Conservation (phyloP, 2,888 invertebrate species). For the Catocala nupta region DNA sequence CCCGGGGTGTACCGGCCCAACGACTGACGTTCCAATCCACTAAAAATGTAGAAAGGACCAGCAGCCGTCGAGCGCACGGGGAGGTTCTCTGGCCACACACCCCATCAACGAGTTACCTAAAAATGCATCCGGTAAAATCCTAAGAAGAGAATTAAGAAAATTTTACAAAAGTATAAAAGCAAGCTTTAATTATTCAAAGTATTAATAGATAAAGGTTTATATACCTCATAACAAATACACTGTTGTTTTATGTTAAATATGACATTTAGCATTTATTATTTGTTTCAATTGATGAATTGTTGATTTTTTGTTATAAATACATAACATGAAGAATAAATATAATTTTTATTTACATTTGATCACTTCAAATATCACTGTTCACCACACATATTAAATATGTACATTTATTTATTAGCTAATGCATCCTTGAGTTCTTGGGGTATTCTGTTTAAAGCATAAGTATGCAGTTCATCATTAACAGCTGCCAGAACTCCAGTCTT, state of each 20-base stretch:
- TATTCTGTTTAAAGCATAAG: slow-evolving; percentile 91
- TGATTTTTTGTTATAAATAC: slow-evolving; percentile 25
- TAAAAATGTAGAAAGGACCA: too few species aligned
- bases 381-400: background rate
- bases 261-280: slow-evolving; percentile 5
- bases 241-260: slow-evolving; percentile 9
- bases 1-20: too few species aligned
- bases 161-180: slow-evolving; percentile 72
- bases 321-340: slow-evolving; percentile 19
- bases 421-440: slow-evolving; percentile 90
- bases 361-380: slow-evolving; percentile 6
- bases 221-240: slow-evolving; percentile 25
- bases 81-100: too few species aligned
- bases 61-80: too few species aligned
- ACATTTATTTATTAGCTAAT: slow-evolving; percentile 70
- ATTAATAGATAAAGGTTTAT: background rate
- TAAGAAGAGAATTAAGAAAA: slow-evolving; percentile 88
- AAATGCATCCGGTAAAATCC: slow-evolving; percentile 92
- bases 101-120: slow-evolving; percentile 92
- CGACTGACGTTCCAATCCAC: too few species aligned
- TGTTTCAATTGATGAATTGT: slow-evolving; percentile 24
- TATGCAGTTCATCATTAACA: slow-evolving; percentile 91
- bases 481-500: slow-evolving; percentile 96
- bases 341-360: slow-evolving; percentile 47
- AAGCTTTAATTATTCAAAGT: slow-evolving; percentile 66